Percentiles rank a stretch among this genome's conserved stretches.
phyloP scores from a whole-genome alignment of 2,113 vertebrate species.

The Lasiurus cinereus region DNA sequence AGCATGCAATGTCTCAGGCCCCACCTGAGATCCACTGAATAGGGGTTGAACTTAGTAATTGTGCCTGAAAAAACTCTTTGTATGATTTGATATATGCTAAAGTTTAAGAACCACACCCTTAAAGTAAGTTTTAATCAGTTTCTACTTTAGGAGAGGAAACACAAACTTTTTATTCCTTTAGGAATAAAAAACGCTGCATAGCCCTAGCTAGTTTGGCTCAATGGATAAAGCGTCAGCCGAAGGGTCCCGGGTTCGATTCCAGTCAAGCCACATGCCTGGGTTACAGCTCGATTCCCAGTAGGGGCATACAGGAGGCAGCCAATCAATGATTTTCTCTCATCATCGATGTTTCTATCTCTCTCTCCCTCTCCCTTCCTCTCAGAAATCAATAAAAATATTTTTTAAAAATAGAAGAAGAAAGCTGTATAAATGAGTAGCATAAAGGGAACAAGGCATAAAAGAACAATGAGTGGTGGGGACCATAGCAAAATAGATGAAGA shows the following conservation, averaged over 20 bases:
- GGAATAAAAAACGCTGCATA: not conserved
- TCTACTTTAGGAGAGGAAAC: not conserved
- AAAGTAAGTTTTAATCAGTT: constrained; percentile 16
- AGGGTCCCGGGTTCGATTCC: no score
- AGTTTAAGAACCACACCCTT: not conserved
- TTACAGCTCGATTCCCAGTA: no score
- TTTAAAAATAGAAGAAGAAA: constrained; percentile 9
- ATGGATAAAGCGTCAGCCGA: no score
- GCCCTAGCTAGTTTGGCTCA: no score
- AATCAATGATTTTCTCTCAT: no score
- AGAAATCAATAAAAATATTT: no score
- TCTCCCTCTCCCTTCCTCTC: no score
- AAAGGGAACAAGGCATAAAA: not conserved
- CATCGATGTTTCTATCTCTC: no score
- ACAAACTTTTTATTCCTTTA: not conserved
- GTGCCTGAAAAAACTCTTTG: not conserved
- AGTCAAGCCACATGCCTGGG: no score
- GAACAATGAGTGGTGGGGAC: not conserved
- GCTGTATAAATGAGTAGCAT: not conserved
- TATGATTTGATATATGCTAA: not conserved
- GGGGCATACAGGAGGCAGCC: no score
- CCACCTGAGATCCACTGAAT: not conserved
- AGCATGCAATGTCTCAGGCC: not conserved
- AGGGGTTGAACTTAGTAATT: not conserved
- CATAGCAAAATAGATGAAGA: not conserved